Base-by-base conservation (phyloP, 2,797 vertebrate species). In the Pipistrellus pygmaeus region DNA sequence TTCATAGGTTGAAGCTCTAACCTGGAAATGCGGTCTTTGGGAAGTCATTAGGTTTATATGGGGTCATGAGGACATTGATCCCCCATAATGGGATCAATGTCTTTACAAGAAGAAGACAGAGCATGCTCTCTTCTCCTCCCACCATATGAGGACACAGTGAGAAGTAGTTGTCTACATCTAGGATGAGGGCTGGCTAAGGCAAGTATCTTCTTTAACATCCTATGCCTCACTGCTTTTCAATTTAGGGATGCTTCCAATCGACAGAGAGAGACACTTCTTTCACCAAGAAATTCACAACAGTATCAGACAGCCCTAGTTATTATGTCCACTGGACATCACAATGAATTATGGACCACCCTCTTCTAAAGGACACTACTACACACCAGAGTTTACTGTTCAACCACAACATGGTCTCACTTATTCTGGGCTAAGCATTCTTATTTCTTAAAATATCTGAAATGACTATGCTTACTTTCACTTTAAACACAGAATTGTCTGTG, bases 371-470 rank as follows among this genome's bases (percentile, higher is more conserved):
- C 5, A 72, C 38, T n/a, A 53, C 23, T 76, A 23, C 35, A 83
- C 30, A 44, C 21, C 25, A 9, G 53, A 51, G 27, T 66, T 77
- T 55, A 85, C 21, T 69, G 8, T 48, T 41, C 9, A 62, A n/a
- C 15, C 20, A 15, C 66, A 84, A 90, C 27, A 41, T n/a, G 32
- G 18, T 82, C 57, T 84, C 41, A 55, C 8, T 51, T 81, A 46
- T 20, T 71, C 78, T 85, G 62, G 18, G 53, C 55, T 86, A 68
- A 83, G 18, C 53, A 48, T 72, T 94, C 46, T 83, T 55, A 27
- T n/a, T 83, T 15, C 83, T 80, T 60, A 88, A 88, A 88, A 62
- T 48, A 80, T 48, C 18, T 13, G 66, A 86, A 94, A 73, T 32
- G 48, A 69, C 55, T n/a, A 9, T 18, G 30, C 25, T 86, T 83